Evolutionary conservation across 2,888 invertebrate species (phyloP).

Genomic region (Ormyrus pomaceus): DNA sequence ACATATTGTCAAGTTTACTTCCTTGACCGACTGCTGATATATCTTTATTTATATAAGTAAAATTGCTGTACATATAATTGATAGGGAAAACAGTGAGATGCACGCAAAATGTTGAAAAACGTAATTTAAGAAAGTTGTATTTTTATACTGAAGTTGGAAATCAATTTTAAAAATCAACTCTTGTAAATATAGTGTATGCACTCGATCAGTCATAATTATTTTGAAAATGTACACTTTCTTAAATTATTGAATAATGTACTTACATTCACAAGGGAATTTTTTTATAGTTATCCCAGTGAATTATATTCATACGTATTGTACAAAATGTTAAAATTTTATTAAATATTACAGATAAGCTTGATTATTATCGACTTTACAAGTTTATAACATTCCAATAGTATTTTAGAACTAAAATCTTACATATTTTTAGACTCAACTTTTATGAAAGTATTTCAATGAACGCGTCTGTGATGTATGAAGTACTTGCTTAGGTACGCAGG

Average conservation of each 20-base stretch:
- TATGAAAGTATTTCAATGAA: slow-evolving; percentile 47
- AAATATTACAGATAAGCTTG: slow-evolving; percentile 10
- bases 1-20: slow-evolving; percentile 8
- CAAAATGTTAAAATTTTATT: not conserved
- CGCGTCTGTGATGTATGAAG: slow-evolving; percentile 53
- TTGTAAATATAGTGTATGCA: slow-evolving; percentile 29
- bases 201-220: not conserved
- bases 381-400: slow-evolving; percentile 34
- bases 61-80: slow-evolving; percentile 42
- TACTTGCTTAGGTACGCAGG: slow-evolving; percentile 22
- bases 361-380: not conserved
- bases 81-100: not conserved
- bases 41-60: slow-evolving; percentile 24
- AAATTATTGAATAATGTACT: slow-evolving; percentile 37
- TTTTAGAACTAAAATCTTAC: slow-evolving; percentile 41
- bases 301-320: not conserved
- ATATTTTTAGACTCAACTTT: slow-evolving; percentile 52
- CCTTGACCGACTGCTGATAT: slow-evolving; percentile 17
- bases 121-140: slow-evolving; percentile 21
- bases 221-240: slow-evolving; percentile 18
- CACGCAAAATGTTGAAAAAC: not conserved
- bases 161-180: slow-evolving; percentile 4
- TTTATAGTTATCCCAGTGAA: not conserved
- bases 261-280: not conserved
- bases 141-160: slow-evolving; percentile 6